Evolutionary conservation across 1,140 invertebrate genomes (phyloP).

Genomic region (Trichomalopsis sarcophagae): DNA sequence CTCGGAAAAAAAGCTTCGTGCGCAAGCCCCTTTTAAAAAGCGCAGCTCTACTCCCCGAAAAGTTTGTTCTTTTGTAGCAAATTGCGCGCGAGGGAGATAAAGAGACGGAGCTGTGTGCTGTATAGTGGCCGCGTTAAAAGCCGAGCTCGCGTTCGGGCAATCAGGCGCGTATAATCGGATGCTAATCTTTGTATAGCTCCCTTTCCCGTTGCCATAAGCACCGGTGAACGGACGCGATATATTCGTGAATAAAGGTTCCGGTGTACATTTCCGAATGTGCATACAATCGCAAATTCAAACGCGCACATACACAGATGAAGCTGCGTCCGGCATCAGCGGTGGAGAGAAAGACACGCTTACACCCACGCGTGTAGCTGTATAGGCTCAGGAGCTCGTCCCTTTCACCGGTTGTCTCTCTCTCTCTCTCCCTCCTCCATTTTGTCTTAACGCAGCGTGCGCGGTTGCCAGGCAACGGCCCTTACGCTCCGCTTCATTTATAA

Average conservation of each 20-base stretch:
- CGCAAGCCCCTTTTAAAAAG: slow-evolving; percentile 1
- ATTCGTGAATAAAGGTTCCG: not conserved
- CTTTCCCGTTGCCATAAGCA: not conserved
- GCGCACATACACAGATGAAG: too few species aligned
- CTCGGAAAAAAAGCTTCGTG: not conserved
- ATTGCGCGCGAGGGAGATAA: not conserved
- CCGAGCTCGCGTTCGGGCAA: not conserved
- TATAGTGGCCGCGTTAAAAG: too few species aligned
- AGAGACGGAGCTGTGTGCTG: too few species aligned
- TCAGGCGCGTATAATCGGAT: not conserved
- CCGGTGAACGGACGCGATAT: too few species aligned
- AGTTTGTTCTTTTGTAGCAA: not conserved
- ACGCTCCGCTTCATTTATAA: slow-evolving; percentile 76
- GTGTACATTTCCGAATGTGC: too few species aligned
- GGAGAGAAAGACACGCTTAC: too few species aligned
- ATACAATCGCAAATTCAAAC: too few species aligned
- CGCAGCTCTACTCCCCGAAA: not conserved
- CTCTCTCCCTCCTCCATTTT: slow-evolving; percentile 70
- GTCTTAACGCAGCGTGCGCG: slow-evolving; percentile 73
- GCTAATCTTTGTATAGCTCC: not conserved
- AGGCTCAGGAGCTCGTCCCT: not conserved
- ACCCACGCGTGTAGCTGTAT: too few species aligned
- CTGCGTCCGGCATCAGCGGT: too few species aligned
- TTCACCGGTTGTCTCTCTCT: not conserved
- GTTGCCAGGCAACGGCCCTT: slow-evolving; percentile 76